These are phyloP conservation scores for Cassiopea andromeda DNA, from an alignment of 30 jellyfish, hydroid and myxozoan genomes.

Conservation along the genomic window DNA sequence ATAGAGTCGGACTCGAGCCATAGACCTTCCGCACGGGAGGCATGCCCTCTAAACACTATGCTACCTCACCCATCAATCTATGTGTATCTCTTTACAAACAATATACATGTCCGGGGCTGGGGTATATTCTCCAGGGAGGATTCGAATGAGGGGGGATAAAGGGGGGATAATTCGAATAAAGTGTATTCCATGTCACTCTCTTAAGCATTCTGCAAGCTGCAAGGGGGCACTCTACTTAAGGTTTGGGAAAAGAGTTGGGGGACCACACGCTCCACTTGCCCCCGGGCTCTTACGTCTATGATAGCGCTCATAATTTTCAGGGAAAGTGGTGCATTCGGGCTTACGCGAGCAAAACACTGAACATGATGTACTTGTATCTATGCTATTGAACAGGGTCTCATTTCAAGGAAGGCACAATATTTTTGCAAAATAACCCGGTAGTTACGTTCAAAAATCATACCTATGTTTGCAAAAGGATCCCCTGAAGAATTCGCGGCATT, in stretches of 20 bases:
- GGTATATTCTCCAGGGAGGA: not conserved
- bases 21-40: too few relatives aligned
- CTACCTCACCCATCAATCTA: too few relatives aligned
- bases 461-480: constrained; percentile 82
- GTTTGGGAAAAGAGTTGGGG: not conserved
- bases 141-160: not conserved
- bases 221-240: not conserved
- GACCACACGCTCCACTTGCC: not conserved
- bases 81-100: too few relatives aligned
- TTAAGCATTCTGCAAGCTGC: not conserved
- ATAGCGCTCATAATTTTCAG: too few relatives aligned
- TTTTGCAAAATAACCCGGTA: not conserved
- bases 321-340: too few relatives aligned
- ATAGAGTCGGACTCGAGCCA: too few relatives aligned
- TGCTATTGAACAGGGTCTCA: not conserved
- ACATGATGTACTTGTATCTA: too few relatives aligned
- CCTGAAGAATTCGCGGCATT: constrained; percentile 24
- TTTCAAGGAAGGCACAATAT: not conserved
- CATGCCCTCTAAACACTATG: too few relatives aligned
- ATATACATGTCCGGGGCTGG: too few relatives aligned
- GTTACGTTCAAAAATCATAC: constrained; percentile 12
- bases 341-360: too few relatives aligned
- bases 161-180: not conserved
- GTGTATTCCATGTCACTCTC: too few relatives aligned
- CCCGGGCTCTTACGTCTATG: too few relatives aligned